phyloP scores from a whole-genome alignment of 2,113 vertebrate species.

The Macquaria ambigua region DNA sequence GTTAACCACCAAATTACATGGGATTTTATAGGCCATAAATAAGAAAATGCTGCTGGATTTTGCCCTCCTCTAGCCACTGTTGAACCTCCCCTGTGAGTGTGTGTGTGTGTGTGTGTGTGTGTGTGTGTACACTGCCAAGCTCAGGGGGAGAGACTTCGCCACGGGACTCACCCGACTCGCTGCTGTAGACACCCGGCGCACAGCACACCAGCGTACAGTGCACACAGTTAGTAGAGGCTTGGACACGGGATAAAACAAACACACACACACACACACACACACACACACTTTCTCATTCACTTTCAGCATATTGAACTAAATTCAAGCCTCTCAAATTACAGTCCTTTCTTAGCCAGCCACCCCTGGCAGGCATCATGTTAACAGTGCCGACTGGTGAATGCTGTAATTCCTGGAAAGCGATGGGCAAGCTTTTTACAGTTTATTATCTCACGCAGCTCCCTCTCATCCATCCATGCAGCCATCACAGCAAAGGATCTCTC shows the following conservation, averaged over 20 bases:
- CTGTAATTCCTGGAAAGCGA: conserved; percentile 75
- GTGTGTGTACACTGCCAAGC: conserved; percentile 53
- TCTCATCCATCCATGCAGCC: conserved; percentile 74
- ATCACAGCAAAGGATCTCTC: conserved; percentile 70
- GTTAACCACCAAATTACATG: conserved; percentile 83
- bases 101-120: conserved; percentile 3
- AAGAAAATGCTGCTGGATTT: conserved; percentile 78
- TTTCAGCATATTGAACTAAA: conserved; percentile 53
- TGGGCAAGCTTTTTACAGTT: conserved; percentile 67
- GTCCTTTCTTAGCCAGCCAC: conserved; percentile 40
- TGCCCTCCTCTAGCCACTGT: conserved; percentile 74
- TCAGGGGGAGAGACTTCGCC: conserved; percentile 67
- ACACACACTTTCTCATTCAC: conserved; percentile 23
- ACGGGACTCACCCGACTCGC: conserved; percentile 55
- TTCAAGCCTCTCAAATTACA: conserved; percentile 61
- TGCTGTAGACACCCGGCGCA: conserved; percentile 37
- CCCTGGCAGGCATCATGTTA: conserved; percentile 55
- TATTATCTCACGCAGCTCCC: conserved; percentile 73
- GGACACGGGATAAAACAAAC: conserved; percentile 29
- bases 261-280: conserved; percentile 36
- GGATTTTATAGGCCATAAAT: conserved; percentile 83
- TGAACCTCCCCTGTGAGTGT: conserved; percentile 59
- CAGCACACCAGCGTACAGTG: conserved; percentile 3
- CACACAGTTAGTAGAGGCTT: conserved; percentile 36
- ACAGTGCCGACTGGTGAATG: conserved; percentile 50